Evolutionary conservation across 1,140 invertebrate genomes (phyloP).

Genomic region (Samia ricini): DNA sequence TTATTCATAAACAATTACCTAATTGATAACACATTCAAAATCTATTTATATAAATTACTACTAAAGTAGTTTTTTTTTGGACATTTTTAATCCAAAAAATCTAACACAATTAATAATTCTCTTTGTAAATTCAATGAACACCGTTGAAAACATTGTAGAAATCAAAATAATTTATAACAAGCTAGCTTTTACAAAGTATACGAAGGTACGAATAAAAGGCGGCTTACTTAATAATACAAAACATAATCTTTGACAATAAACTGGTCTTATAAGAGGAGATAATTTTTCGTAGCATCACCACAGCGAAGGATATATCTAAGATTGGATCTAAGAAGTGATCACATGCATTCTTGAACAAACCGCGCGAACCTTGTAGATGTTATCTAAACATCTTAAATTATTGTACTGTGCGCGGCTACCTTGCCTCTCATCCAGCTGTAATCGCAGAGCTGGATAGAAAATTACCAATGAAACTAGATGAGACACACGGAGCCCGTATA

Average conservation of each 20-base stretch:
- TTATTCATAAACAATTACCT: no score
- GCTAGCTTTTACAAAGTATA: not conserved
- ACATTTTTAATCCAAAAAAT: no score
- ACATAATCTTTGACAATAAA: slow-evolving; percentile 46
- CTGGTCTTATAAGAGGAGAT: slow-evolving; percentile 38
- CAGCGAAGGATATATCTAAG: slow-evolving; percentile 49
- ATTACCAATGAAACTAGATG: slow-evolving; percentile 31
- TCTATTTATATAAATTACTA: no score
- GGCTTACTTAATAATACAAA: not conserved
- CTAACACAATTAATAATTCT: no score
- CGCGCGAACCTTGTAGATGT: slow-evolving; percentile 58
- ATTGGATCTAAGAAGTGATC: slow-evolving; percentile 63
- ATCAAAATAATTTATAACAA: not conserved
- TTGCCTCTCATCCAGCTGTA: slow-evolving; percentile 52
- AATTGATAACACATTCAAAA: no score
- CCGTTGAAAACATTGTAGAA: no score
- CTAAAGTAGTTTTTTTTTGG: no score
- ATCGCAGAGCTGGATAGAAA: slow-evolving; percentile 36
- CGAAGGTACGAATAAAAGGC: not conserved
- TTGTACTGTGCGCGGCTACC: slow-evolving; percentile 46
- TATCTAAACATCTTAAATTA: slow-evolving; percentile 73
- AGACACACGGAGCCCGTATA: slow-evolving; percentile 18
- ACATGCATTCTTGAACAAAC: slow-evolving; percentile 65
- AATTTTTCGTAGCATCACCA: slow-evolving; percentile 66
- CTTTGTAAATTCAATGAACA: no score